Conservation (phyloP, 2,113 vertebrate species). For the Corvus moneduloides region DNA sequence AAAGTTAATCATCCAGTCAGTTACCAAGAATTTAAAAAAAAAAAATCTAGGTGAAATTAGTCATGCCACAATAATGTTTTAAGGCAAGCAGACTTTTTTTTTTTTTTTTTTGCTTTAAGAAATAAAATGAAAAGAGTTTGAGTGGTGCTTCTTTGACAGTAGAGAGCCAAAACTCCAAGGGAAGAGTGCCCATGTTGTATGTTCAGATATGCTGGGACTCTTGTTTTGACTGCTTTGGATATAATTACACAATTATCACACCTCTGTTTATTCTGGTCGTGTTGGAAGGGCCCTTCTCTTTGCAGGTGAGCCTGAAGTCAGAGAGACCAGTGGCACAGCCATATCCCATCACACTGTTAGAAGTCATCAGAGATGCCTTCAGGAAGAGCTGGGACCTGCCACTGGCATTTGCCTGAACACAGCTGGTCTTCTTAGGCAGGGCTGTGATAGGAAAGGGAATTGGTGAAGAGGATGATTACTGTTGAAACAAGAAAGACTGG, state of each 20-base stretch:
- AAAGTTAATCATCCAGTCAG: background rate
- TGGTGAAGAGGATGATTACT: background rate
- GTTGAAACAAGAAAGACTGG: background rate
- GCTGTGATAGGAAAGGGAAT: background rate
- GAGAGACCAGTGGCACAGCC: background rate
- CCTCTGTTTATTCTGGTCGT: background rate
- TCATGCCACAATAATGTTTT: background rate
- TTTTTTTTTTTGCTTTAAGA: background rate
- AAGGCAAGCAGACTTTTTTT: background rate
- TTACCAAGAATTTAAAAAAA: background rate
- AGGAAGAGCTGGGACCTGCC: background rate
- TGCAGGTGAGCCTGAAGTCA: background rate
- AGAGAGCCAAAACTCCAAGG: background rate
- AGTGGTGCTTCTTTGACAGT: background rate
- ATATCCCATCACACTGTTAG: fast-evolving
- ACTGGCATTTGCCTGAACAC: background rate
- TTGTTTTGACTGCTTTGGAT: background rate
- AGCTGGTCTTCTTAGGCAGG: background rate
- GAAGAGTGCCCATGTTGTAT: background rate
- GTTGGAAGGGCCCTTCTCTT: background rate
- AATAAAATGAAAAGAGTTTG: background rate
- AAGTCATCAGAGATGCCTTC: background rate
- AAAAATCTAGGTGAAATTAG: background rate
- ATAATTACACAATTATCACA: background rate
- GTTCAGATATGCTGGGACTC: background rate